Evolutionary conservation across 2,113 vertebrate species (phyloP).

Genomic region (Irena cyanogastra): DNA sequence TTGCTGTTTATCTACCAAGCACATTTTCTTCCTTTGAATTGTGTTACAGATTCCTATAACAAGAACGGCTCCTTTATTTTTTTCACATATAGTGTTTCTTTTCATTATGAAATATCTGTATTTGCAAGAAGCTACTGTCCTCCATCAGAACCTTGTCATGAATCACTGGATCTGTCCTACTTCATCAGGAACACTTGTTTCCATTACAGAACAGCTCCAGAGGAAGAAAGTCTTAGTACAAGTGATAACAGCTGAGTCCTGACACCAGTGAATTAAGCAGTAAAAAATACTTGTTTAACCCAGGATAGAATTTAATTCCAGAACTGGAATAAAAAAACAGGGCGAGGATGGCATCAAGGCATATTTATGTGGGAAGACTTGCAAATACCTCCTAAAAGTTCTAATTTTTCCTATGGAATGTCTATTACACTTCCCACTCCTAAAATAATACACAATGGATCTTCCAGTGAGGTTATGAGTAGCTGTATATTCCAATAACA

Average conservation of each 20-base stretch:
- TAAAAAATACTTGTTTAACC: background rate
- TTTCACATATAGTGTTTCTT: background rate
- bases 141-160: background rate
- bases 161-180: background rate
- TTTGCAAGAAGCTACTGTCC: background rate
- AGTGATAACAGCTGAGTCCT: background rate
- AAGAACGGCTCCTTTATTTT: background rate
- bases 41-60: background rate
- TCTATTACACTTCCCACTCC: background rate
- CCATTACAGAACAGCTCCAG: background rate
- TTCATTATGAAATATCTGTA: background rate
- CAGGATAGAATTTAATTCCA: background rate
- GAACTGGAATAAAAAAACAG: background rate
- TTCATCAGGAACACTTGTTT: fast-evolving
- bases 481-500: background rate
- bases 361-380: background rate
- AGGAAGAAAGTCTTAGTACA: background rate
- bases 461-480: background rate
- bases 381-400: background rate
- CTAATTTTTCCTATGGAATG: background rate
- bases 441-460: background rate
- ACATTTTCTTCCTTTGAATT: background rate
- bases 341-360: background rate
- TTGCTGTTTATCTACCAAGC: background rate
- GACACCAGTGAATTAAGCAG: background rate